phyloP scores from a whole-genome alignment of 2,888 invertebrate genomes.

The Gibbula magus region DNA sequence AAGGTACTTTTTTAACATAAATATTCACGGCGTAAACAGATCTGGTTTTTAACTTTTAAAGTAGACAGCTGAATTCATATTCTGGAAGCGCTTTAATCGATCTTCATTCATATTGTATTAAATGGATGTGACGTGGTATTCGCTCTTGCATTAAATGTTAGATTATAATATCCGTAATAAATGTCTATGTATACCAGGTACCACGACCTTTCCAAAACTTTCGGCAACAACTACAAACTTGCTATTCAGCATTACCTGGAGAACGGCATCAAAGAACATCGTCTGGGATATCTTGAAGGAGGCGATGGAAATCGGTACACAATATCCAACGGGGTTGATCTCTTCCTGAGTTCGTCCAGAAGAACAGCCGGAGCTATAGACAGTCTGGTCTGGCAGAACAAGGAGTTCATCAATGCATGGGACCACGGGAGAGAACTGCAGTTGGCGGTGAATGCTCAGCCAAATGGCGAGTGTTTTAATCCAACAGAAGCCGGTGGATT shows the following conservation, averaged over 20 bases:
- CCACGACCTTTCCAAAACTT: conserved; percentile 39
- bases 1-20: too few relatives aligned
- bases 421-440: conserved; percentile 52
- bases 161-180: not conserved
- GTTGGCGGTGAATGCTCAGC: conserved; percentile 43
- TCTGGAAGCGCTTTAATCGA: too few relatives aligned
- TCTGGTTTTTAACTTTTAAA: too few relatives aligned
- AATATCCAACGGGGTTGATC: conserved; percentile 33
- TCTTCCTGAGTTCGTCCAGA: conserved; percentile 44
- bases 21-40: too few relatives aligned
- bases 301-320: conserved; percentile 43
- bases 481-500: conserved; percentile 50
- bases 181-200: conserved; percentile 41
- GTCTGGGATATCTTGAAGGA: conserved; percentile 39
- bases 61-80: not conserved
- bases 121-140: too few relatives aligned
- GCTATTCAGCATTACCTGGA: conserved; percentile 45
- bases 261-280: conserved; percentile 32
- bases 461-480: conserved; percentile 48
- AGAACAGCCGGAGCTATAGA: conserved; percentile 50
- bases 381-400: conserved; percentile 51
- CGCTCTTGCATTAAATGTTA: too few relatives aligned
- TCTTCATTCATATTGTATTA: too few relatives aligned
- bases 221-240: conserved; percentile 38
- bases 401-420: conserved; percentile 42